Base-by-base conservation (phyloP, 2,797 vertebrate species). In the Enoplosus armatus region DNA sequence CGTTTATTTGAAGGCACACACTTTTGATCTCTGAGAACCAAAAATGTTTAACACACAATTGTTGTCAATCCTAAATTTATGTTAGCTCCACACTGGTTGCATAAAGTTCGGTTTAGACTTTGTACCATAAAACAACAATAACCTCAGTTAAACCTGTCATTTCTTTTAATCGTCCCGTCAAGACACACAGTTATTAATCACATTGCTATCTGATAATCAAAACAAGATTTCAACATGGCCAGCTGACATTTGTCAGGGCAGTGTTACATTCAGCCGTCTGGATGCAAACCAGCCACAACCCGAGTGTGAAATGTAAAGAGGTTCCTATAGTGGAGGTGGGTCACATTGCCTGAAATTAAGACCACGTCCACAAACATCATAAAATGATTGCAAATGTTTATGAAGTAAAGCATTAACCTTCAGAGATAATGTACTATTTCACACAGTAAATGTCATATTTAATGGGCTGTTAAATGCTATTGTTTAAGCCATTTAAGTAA, bases 1-100 rank as follows among this genome's bases (percentile, higher is more conserved):
- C 1, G 43, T 88, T 92, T 92, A 85, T 85, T 92, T 81, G 2
- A 85, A 80, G 76, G 75, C 72, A 83, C 50, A 54, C 6, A 48
- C 4, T 31, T 72, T 55, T 50, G 2, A 56, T 47, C 9, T 54
- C 1, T 27, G 54, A 58, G n/a, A 64, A 37, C 10, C 10, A 59
- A 66, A n/a, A 35, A 67, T 51, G 1, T 62, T 58, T 18, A 22
- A 83, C 20, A 66, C 8, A 43, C n/a, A 63, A 14, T 12, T 20
- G 9, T 31, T 29, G 43, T 59, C 8, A 35, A 12, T 20, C 69
- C 20, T 16, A 51, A 11, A 43, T 22, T 8, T 22, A 6, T 12
- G 3, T 58, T 39, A 26, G 31, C 29, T 59, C 5, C 1, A n/a
- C 2, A 53, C 22, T 8, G 15, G 5, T 51, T 48, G 7, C 12